Evolutionary conservation across 2,888 invertebrate genomes (phyloP), one percentile per base, ranked within the genome.

Genomic region (Apamea monoglypha): DNA sequence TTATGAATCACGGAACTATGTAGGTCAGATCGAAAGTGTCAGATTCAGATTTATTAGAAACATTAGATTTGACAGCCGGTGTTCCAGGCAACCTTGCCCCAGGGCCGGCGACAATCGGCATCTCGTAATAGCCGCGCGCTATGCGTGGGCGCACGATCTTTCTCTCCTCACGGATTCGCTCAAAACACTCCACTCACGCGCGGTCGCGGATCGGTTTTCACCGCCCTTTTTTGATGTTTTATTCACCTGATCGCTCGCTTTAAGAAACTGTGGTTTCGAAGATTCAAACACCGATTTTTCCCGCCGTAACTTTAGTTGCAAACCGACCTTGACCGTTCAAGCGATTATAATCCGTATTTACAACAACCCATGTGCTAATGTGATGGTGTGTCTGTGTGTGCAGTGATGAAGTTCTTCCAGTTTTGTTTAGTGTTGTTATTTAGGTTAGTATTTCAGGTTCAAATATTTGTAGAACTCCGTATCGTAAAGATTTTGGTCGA

Each of bases 41-140:
- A 82, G 44, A 68, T 81, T 76, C n/a, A 32, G 72, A 83, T 84
- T 80, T 82, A 78, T 74, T 63, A 70, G 53, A 78, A 56, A 61
- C 59, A 87, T 81, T 76, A 73, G 76, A 76, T 82, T 71, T 83
- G 86, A 85, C 83, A 87, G 75, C 76, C 82, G 87, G 88, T 90
- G 87, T 93, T 96, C 96, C 96, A 96, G 96, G 92, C 93, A 95
- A 94, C 96, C 96, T 96, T 96, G 96, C 91, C 91, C 91, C 95
- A 95, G 93, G 94, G 95, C 94, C 95, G 94, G 92, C 93, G 95
- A 95, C 95, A 94, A 92, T 93, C 93, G 93, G 91, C 91, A 92
- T 94, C 96, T 95, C 93, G 95, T 96, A 92, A 95, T 96, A 96
- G 96, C 86, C 91, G 88, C 94, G 90, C 90, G 87, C 86, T 74